Conservation (phyloP, 2,797 vertebrate species). For the Microctenopoma stevenorrisi region DNA sequence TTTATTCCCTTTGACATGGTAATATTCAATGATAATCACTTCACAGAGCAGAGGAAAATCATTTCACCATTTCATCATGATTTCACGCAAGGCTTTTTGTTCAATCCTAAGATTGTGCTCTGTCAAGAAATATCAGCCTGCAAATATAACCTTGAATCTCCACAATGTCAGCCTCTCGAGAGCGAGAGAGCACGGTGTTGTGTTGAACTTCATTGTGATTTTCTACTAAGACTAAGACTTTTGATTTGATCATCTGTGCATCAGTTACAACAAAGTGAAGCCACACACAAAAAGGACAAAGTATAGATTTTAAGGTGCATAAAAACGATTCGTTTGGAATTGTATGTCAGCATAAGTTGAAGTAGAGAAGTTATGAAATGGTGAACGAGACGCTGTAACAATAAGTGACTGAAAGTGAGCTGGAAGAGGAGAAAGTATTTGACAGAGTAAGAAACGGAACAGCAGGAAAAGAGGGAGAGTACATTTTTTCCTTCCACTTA, state of each 20-base stretch:
- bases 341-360: neutral
- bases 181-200: neutral
- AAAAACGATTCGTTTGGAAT: neutral
- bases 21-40: neutral
- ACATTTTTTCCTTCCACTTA: slow-evolving; percentile 28
- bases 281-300: neutral
- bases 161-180: slow-evolving; percentile 10
- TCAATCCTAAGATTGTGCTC: neutral
- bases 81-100: neutral
- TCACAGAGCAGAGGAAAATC: slow-evolving; percentile 2
- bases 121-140: neutral
- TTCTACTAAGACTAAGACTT: neutral
- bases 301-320: neutral
- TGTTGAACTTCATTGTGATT: neutral
- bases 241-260: neutral
- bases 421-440: slow-evolving; percentile 9
- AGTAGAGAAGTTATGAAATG: slow-evolving; percentile 31
- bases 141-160: neutral
- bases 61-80: neutral
- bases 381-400: slow-evolving; percentile 42
- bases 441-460: neutral
- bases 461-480: slow-evolving; percentile 6
- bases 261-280: neutral
- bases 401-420: slow-evolving; percentile 40
- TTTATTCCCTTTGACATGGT: too few species aligned